Evolutionary conservation across 2,797 vertebrate species (phyloP), one percentile per base, ranked within the genome.

Genomic region (Cygnus olor): DNA sequence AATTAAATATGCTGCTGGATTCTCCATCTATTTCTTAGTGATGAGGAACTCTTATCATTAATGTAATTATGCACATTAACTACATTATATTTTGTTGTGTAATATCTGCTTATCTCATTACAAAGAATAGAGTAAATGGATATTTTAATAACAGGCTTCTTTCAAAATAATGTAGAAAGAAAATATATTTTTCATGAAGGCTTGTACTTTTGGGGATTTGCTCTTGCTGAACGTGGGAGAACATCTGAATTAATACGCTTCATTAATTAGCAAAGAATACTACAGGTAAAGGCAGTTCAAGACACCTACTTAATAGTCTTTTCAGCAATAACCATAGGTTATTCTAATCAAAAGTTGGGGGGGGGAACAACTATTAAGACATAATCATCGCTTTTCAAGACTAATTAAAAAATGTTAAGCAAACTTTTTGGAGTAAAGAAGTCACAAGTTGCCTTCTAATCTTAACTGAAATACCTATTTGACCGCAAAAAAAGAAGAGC

Each of bases 41-140:
- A 78, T 74, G 44, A 82, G 34, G 57, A 95, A 65, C 32, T 4
- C 25, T 87, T 92, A 94, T 74, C 72, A 64, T 78, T 60, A 68
- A 93, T 0, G 9, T n/a, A 63, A 51, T 84, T 86, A 94, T 13
- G 32, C 54, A 88, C 88, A 93, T 91, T 95, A 95, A 81, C 60
- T 89, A 89, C 72, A 88, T 85, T 92, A 58, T 86, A 56, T 94
- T 94, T 94, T 93, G 76, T 86, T 94, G 61, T 88, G 85, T 81
- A 90, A 94, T 63, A 93, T 83, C 81, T 68, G 42, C 20, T 90
- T 90, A 93, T 86, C 64, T 83, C 57, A 64, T 79, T 88, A 89
- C 69, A 88, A 87, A 79, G 24, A 79, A 79, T 6, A 73, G 7
- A 77, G 34, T 70, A 71, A 64, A 69, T 1, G 69, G 20, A 81